phyloP scores from a whole-genome alignment of 2,113 vertebrate genomes.

The Bos javanicus region DNA sequence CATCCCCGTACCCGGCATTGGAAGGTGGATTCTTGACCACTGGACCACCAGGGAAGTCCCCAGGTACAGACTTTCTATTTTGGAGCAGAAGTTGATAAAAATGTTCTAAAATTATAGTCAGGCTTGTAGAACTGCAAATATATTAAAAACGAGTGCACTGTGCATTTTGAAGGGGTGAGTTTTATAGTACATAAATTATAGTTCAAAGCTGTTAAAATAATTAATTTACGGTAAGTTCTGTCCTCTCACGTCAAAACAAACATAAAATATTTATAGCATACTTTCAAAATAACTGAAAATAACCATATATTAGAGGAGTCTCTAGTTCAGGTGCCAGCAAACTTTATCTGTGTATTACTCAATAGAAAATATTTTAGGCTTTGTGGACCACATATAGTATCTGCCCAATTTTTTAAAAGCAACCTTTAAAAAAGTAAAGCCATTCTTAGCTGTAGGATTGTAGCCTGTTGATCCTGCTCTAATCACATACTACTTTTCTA shows the following conservation, averaged over 20 bases:
- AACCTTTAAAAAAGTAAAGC: not conserved
- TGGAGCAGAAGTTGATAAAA: not conserved
- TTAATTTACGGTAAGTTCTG: not conserved
- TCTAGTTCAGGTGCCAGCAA: not conserved
- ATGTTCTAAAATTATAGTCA: not conserved
- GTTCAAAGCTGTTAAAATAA: slow-evolving; percentile 11
- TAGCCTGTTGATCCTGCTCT: not conserved
- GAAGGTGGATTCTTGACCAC: not conserved
- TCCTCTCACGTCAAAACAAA: not conserved
- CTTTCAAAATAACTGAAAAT: slow-evolving; percentile 36
- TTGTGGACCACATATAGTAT: not conserved
- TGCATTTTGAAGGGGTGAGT: not conserved
- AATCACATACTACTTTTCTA: slow-evolving; percentile 10
- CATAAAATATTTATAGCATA: slow-evolving; percentile 30
- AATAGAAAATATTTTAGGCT: not conserved
- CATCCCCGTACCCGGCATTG: accelerated
- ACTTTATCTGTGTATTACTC: not conserved
- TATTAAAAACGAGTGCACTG: not conserved
- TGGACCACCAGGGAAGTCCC: not conserved
- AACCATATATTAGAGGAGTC: not conserved
- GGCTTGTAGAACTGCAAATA: not conserved
- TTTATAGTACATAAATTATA: not conserved
- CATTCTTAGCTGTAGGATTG: not conserved
- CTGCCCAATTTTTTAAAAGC: not conserved
- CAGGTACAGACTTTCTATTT: not conserved